phyloP scores from a whole-genome alignment of 2,888 invertebrate genomes.

The Heliconius hortense region DNA sequence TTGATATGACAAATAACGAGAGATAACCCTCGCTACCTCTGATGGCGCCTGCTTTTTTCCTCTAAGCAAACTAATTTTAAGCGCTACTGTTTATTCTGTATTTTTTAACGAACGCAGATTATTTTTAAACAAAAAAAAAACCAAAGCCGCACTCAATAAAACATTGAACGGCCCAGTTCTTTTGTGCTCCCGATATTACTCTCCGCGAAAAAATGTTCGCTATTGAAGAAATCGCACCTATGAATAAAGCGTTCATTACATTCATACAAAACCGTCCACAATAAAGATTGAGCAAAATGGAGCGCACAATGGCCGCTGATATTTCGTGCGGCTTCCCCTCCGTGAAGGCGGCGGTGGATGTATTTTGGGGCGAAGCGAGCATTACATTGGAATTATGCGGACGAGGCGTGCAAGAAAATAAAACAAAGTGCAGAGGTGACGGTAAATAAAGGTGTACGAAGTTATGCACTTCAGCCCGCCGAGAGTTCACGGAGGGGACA shows the following conservation, averaged over 20 bases:
- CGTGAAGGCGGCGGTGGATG: conserved; percentile 56
- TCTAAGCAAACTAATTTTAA: conserved; percentile 59
- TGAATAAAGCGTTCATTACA: conserved; percentile 77
- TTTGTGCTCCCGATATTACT: conserved; percentile 50
- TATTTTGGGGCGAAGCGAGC: conserved; percentile 70
- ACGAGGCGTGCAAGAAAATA: conserved; percentile 73
- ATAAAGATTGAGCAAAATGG: conserved; percentile 70
- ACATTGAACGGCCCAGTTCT: conserved; percentile 42
- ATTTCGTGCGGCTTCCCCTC: conserved; percentile 76
- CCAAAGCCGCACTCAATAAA: conserved; percentile 35
- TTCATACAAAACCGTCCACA: conserved; percentile 70
- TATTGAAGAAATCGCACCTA: conserved; percentile 73
- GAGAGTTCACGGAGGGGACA: conserved; percentile 51
- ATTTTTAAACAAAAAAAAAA: conserved; percentile 20
- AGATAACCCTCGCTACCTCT: conserved; percentile 66
- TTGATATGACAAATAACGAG: conserved; percentile 78
- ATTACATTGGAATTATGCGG: conserved; percentile 74
- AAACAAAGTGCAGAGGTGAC: conserved; percentile 74
- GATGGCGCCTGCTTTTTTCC: conserved; percentile 70
- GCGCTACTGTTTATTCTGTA: conserved; percentile 12
- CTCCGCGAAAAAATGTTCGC: conserved; percentile 48
- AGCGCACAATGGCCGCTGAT: conserved; percentile 73
- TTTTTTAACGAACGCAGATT: conserved; percentile 46
- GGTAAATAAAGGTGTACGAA: conserved; percentile 61
- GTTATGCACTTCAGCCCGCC: conserved; percentile 60